Evolutionary conservation across 2,888 invertebrate genomes (phyloP), one percentile per base, ranked within the genome.

Genomic region (Abrostola triplasia): DNA sequence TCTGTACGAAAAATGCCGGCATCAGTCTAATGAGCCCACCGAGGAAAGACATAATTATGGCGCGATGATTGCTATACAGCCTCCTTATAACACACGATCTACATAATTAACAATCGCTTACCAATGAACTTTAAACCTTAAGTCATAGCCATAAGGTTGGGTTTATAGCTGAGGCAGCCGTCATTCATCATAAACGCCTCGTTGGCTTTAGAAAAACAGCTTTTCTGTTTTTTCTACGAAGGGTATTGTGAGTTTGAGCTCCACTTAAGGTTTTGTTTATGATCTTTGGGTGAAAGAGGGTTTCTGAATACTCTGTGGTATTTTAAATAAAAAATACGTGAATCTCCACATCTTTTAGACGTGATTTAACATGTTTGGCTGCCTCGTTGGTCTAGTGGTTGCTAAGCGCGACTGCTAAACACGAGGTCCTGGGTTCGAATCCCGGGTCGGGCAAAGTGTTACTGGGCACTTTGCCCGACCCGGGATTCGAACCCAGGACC

Each of bases 161-260:
- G 0, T 7, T 37, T 52, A 44, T 40, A 38, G 50, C 49, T 42
- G 42, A 24, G 56, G 0, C 2, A 24, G 51, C 50, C 58, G 60
- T 60, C 64, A 77, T 74, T 77, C 36, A 77, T 74, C 73, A 65
- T 60, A 65, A 57, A 35, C 37, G 51, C 36, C 36, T 59, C 60
- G 57, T 49, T 49, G 49, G 60, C 56, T 77, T 76, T 67, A 59
- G 60, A 67, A 76, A 71, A 68, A 60, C 59, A 13, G 59, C 40
- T 67, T 73, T 67, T 59, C 51, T 67, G 44, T 67, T 55, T 67
- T 56, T 59, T 54, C 35, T 49, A 12, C 40, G 55, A 51, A 58
- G 24, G 11, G 48, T 58, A 71, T 76, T 76, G 76, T 73, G 58
- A 12, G 51, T 44, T 55, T 60, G 38, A 55, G 64, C 53, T 12